phyloP scores from a whole-genome alignment of 1,140 invertebrate species.

The Colletes gigas region DNA sequence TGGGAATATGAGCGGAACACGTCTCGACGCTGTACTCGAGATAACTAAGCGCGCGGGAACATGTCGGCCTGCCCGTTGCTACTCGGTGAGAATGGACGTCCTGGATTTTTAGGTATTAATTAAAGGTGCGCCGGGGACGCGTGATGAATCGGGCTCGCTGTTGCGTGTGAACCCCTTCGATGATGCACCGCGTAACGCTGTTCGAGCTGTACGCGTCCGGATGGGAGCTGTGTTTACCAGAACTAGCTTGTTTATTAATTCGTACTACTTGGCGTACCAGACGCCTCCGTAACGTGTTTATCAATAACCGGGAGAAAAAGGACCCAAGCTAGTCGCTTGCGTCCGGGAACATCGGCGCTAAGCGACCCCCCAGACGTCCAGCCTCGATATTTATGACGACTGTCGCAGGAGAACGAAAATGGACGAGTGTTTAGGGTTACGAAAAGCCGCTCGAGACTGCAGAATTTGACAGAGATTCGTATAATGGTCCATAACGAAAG shows the following conservation, averaged over 20 bases:
- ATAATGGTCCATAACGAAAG: too few species aligned
- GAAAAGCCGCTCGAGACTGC: too few species aligned
- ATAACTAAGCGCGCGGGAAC: constrained; percentile 20
- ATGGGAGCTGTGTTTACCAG: not conserved
- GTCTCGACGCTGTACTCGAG: constrained; percentile 38
- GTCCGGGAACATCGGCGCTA: too few species aligned
- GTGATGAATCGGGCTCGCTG: constrained; percentile 9
- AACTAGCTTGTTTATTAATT: not conserved
- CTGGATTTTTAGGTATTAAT: constrained; percentile 45
- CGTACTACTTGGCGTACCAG: not conserved
- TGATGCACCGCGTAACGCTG: not conserved
- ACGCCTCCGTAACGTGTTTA: not conserved
- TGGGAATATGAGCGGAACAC: constrained; percentile 31
- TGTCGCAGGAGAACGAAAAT: too few species aligned
- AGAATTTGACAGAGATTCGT: too few species aligned
- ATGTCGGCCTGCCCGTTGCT: not conserved
- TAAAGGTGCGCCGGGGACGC: not conserved
- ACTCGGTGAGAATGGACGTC: not conserved
- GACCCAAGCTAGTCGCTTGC: too few species aligned
- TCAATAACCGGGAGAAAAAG: not conserved
- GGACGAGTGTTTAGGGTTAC: too few species aligned
- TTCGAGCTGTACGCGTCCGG: not conserved
- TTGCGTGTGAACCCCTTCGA: constrained; percentile 3
- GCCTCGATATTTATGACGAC: too few species aligned
- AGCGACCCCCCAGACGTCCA: too few species aligned